Evolutionary conservation across 2,113 vertebrate species (phyloP), one percentile per base, ranked within the genome.

Genomic region (Gavialis gangeticus): DNA sequence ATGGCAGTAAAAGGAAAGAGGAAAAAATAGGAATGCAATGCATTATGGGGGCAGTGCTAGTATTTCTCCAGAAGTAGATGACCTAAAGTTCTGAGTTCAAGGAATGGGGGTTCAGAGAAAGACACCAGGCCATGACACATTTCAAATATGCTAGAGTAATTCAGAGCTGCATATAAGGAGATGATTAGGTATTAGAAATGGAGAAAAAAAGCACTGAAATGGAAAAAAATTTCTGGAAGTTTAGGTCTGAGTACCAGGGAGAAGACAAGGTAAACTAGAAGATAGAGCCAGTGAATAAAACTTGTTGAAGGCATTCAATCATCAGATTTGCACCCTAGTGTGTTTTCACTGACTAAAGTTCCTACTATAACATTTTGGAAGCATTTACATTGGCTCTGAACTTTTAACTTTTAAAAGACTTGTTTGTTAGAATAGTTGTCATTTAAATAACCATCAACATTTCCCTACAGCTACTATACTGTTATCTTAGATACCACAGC

Each of bases 91-190:
- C 28, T 83, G 37, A 85, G 6, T 11, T 54, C 18, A 86, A 82
- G 18, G 37, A 18, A 37, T 78, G 0, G 1, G 0, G 1, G 21
- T 57, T 71, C 37, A 58, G n/a, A 63, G 73, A 75, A 0, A 2
- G 46, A 55, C 22, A 1, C 4, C 18, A 22, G 5, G 75, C 10
- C 3, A 4, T 7, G 55, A 37, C 71, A 58, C 13, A 57, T 30
- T 81, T 82, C 34, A 17, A 59, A 1, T 58, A 78, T 82, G n/a
- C 3, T 1, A 30, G 24, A 63, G 24, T 67, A 67, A 57, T 71
- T 79, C 69, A 46, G 10, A 81, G 3, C 4, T 76, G 73, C 60
- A 4, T 25, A 10, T 30, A 57, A 76, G 2, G 3, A 12, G 54
- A 30, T 6, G 63, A 28, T 87, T 78, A 7, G 79, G 59, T 10